Percentiles rank a stretch among this genome's conserved stretches.
phyloP scores from a whole-genome alignment of 2,113 vertebrate genomes.

The Spheniscus mendiculus region DNA sequence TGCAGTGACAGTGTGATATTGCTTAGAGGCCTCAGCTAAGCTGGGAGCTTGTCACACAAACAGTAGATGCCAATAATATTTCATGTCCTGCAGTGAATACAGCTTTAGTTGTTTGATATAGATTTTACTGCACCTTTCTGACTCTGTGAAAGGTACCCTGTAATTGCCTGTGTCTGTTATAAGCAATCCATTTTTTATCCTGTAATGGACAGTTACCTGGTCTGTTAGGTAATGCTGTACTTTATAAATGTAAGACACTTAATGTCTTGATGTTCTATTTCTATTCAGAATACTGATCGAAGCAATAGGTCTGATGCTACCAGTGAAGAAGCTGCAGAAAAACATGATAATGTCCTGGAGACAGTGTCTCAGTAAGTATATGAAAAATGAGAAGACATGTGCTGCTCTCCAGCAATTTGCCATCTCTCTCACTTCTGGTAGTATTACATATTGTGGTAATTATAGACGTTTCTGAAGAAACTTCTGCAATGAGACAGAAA shows the following conservation, averaged over 20 bases:
- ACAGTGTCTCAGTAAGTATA: conserved; percentile 45
- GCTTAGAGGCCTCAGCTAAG: background rate
- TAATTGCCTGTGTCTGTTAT: background rate
- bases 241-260: background rate
- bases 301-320: background rate
- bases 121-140: background rate
- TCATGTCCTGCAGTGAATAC: background rate
- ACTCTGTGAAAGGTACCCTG: background rate
- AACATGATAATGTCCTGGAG: background rate
- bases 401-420: background rate
- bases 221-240: background rate
- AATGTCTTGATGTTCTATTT: background rate
- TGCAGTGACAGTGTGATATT: background rate
- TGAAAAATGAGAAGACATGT: background rate
- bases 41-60: background rate
- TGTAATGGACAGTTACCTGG: background rate
- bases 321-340: background rate
- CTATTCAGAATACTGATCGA: background rate
- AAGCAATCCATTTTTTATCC: background rate
- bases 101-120: background rate
- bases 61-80: background rate
- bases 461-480: background rate
- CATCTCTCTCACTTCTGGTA: background rate
- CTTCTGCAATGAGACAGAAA: background rate
- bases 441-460: background rate